These are phyloP conservation scores for Enteromius viviparus DNA, from an alignment of 2,797 vertebrate genomes.

Conservation along the genomic window DNA sequence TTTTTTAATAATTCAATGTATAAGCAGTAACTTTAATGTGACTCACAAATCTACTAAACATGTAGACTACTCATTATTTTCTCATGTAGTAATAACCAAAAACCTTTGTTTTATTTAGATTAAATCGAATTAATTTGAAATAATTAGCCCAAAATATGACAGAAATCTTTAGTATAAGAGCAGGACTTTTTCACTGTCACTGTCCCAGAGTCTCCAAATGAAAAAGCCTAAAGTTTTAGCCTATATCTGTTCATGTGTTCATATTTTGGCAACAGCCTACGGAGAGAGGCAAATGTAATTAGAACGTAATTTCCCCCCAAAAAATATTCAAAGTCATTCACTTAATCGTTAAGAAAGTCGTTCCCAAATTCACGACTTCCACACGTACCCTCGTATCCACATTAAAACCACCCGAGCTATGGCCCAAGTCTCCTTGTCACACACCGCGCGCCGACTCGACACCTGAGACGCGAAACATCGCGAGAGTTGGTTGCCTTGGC, in stretches of 20 bases:
- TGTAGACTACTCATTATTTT: background rate
- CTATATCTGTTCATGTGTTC: background rate
- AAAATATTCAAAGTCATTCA: no score
- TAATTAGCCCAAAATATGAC: background rate
- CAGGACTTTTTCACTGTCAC: background rate
- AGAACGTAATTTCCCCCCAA: no score
- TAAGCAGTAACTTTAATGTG: background rate
- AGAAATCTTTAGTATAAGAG: background rate
- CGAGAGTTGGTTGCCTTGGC: slow-evolving; percentile 81
- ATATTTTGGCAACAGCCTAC: background rate
- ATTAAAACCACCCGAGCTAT: background rate
- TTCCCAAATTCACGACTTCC: background rate
- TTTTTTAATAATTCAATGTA: background rate
- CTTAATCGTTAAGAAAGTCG: background rate
- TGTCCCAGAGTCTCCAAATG: background rate
- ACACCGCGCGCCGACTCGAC: background rate
- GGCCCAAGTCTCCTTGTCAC: slow-evolving; percentile 12
- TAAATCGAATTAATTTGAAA: background rate
- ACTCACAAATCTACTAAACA: background rate
- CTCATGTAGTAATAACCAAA: background rate
- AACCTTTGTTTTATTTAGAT: background rate
- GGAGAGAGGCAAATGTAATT: background rate
- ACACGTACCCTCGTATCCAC: background rate
- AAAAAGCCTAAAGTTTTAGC: background rate
- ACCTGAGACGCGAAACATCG: slow-evolving; percentile 70